Conservation (phyloP, 2,113 vertebrate genomes). For the cat (Felis catus) region F.catus_Fca126_mat1.0 CM031415.1:119207001-119207500, state of each 20-base stretch:
- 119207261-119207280: not conserved
- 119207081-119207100: not conserved
- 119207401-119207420: not conserved
- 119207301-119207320: not conserved
- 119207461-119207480: slow-evolving; percentile 1
- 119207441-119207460: not conserved
- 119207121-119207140: not conserved
- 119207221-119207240: not conserved
- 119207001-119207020: not conserved
- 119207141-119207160: not conserved
- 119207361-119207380: not conserved
- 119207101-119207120: not conserved
- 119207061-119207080: not conserved
- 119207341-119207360: not conserved
- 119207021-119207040: not conserved
- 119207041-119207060: not conserved
- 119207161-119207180: not conserved
- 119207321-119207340: slow-evolving; percentile 4
- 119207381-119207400: not conserved
- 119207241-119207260: not conserved
- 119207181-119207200: not conserved
- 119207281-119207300: not conserved
- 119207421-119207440: not conserved
- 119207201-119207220: not conserved
- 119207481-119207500: not conserved